A percentile compares a stretch with the other conserved stretches of the same genome.
phyloP scores from a whole-genome alignment of 2,797 vertebrate genomes.

The Chloroceryle inda region DNA sequence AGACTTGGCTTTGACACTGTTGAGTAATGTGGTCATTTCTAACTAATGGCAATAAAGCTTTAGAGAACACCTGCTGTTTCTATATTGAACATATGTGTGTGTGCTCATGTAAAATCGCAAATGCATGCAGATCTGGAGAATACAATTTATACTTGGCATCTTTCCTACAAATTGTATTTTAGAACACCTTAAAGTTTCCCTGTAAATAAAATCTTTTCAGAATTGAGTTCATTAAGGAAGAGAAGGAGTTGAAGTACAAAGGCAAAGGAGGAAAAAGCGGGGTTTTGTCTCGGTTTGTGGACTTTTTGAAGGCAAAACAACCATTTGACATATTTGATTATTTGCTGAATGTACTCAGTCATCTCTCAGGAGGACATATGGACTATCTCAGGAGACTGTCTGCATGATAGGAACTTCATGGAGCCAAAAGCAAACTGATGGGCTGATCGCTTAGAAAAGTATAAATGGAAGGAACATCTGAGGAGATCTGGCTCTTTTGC shows the following conservation, averaged over 20 bases:
- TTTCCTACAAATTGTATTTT: conserved; percentile 22
- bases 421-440: neutral
- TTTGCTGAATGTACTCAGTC: conserved; percentile 1
- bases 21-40: conserved; percentile 64
- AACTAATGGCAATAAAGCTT: conserved; percentile 58
- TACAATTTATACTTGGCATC: conserved; percentile 30
- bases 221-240: conserved; percentile 15
- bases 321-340: neutral
- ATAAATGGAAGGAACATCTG: conserved; percentile 48
- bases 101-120: conserved; percentile 49
- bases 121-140: conserved; percentile 21
- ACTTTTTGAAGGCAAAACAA: neutral
- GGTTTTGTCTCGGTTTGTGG: neutral
- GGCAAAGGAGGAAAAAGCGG: neutral
- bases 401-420: neutral
- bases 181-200: conserved; percentile 30
- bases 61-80: conserved; percentile 50
- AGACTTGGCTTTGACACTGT: conserved; percentile 37
- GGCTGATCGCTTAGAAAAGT: neutral
- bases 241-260: neutral
- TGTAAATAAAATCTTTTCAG: neutral
- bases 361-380: conserved; percentile 29
- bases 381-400: neutral
- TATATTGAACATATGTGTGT: conserved; percentile 56
- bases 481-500: conserved; percentile 2